These are phyloP conservation scores for Cossypha niveicapilla DNA, from an alignment of 2,797 vertebrate genomes.

Conservation along the genomic window DNA sequence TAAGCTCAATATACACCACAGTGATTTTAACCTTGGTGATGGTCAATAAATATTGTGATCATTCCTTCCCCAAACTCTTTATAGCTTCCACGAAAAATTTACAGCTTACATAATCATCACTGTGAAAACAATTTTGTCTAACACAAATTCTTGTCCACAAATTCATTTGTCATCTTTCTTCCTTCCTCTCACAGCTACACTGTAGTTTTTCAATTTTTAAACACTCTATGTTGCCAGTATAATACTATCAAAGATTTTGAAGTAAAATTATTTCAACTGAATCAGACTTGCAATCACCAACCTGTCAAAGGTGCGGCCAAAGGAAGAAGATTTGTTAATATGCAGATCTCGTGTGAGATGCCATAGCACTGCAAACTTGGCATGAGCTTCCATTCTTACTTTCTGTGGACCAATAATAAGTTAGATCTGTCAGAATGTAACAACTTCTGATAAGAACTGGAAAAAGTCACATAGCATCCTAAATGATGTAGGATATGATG, in stretches of 20 bases:
- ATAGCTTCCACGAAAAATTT: background rate
- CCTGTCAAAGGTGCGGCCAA: constrained; percentile 98
- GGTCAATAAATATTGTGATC: background rate
- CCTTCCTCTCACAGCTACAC: background rate
- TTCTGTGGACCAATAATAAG: constrained; percentile 76
- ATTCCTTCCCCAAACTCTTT: background rate
- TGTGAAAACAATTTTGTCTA: background rate
- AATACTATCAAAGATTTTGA: background rate
- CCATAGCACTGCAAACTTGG: constrained; percentile 97
- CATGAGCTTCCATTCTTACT: constrained; percentile 91
- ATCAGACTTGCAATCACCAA: constrained; percentile 57
- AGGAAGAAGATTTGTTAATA: constrained; percentile 94
- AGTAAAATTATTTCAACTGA: background rate
- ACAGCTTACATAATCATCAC: background rate
- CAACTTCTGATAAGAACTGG: background rate
- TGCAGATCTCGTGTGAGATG: constrained; percentile 96
- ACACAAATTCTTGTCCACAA: accelerated
- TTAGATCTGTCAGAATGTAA: constrained; percentile 2
- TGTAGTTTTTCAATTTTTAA: background rate
- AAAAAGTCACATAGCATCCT: background rate
- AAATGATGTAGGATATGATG: background rate
- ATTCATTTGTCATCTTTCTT: background rate
- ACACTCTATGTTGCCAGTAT: background rate
- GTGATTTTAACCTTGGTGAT: background rate
- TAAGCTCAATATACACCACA: background rate